phyloP scores from a whole-genome alignment of 2,888 invertebrate genomes.

The Noctuana brunneofusca region DNA sequence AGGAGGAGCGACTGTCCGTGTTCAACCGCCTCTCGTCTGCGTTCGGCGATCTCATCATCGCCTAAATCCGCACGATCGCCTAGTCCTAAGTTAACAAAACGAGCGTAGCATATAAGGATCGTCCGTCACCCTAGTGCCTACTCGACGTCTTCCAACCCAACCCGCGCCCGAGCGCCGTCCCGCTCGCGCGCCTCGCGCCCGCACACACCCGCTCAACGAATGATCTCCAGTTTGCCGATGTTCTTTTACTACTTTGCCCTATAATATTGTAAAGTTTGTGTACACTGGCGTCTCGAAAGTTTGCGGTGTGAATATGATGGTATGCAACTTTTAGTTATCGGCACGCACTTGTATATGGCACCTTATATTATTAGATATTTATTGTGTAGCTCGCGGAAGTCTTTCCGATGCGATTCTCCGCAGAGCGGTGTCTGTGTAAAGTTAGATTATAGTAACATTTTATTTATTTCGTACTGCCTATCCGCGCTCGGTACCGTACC shows the following conservation, averaged over 20 bases:
- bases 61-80: slow-evolving; percentile 60
- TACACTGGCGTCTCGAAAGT: slow-evolving; percentile 81
- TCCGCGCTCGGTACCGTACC: slow-evolving; percentile 81
- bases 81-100: slow-evolving; percentile 77
- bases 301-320: slow-evolving; percentile 80
- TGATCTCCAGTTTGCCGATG: slow-evolving; percentile 81
- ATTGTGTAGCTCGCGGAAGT: slow-evolving; percentile 81
- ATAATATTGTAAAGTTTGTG: slow-evolving; percentile 75
- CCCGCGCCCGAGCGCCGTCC: slow-evolving; percentile 69
- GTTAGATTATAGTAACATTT: slow-evolving; percentile 80
- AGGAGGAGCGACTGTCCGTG: slow-evolving; percentile 89
- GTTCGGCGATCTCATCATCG: slow-evolving; percentile 78
- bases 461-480: slow-evolving; percentile 81
- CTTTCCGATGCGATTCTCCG: slow-evolving; percentile 81
- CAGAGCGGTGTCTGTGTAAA: slow-evolving; percentile 83
- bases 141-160: slow-evolving; percentile 80
- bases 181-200: slow-evolving; percentile 66
- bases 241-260: slow-evolving; percentile 72
- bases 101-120: slow-evolving; percentile 75
- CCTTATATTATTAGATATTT: slow-evolving; percentile 81
- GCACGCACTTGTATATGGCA: slow-evolving; percentile 82
- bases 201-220: slow-evolving; percentile 80
- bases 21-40: slow-evolving; percentile 83
- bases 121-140: slow-evolving; percentile 78
- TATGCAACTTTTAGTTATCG: slow-evolving; percentile 74